Conservation (phyloP, 2,113 vertebrate species). For the Petroica traversi region DNA sequence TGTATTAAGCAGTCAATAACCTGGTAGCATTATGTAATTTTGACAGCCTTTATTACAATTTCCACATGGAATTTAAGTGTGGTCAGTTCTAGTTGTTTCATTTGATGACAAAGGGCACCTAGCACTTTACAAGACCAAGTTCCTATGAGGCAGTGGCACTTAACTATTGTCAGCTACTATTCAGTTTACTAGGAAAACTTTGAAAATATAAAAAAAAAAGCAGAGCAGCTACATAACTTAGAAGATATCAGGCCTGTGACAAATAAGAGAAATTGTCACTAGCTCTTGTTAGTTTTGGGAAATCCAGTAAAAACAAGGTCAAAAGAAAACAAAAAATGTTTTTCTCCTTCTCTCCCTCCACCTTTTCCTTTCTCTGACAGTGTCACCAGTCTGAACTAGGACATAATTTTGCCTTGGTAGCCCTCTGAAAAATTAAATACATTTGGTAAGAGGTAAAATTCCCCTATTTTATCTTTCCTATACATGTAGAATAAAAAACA, state of each 20-base stretch:
- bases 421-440: neutral
- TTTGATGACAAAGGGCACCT: neutral
- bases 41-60: neutral
- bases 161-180: neutral
- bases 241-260: neutral
- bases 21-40: neutral
- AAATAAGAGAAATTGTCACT: neutral
- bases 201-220: neutral
- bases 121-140: neutral
- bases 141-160: neutral
- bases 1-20: neutral
- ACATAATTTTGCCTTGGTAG: neutral
- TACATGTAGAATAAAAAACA: accelerated
- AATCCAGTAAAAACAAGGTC: neutral
- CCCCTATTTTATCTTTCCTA: neutral
- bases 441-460: neutral
- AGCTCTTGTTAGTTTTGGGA: neutral
- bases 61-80: neutral
- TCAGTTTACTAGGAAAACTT: neutral
- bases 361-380: neutral
- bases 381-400: neutral
- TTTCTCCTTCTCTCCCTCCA: neutral
- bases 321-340: neutral
- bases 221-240: neutral
- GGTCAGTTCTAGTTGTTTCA: neutral